These are phyloP conservation scores for Torymus texanus DNA, from an alignment of 2,888 invertebrate species.

Conservation along the genomic window DNA sequence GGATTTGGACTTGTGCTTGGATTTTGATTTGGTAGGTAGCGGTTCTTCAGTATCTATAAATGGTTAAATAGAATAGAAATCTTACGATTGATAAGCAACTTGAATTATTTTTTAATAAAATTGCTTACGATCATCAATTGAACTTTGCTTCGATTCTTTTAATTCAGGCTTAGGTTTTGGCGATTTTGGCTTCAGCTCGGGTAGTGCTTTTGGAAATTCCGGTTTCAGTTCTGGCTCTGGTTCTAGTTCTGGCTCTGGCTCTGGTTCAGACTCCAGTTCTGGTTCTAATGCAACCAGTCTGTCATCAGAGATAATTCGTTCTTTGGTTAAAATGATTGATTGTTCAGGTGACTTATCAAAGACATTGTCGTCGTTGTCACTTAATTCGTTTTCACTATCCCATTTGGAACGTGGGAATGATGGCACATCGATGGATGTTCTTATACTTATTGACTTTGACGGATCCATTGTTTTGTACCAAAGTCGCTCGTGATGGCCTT, in stretches of 20 bases:
- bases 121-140: constrained; percentile 37
- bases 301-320: neutral
- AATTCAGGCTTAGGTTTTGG: constrained; percentile 27
- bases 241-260: constrained; percentile 3
- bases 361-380: constrained; percentile 53
- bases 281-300: neutral
- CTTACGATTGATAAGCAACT: too few relatives aligned
- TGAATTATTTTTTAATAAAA: neutral
- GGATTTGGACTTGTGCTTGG: constrained; percentile 37
- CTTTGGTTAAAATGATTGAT: constrained; percentile 34
- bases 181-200: neutral
- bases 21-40: constrained; percentile 14
- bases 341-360: constrained; percentile 37
- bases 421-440: constrained; percentile 62
- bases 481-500: constrained; percentile 61
- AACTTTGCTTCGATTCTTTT: constrained; percentile 29
- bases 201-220: too few relatives aligned
- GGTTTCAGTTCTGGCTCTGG: constrained; percentile 2
- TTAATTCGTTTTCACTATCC: constrained; percentile 71
- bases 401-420: constrained; percentile 70
- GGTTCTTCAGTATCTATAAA: constrained; percentile 38
- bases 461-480: constrained; percentile 67
- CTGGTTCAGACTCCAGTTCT: constrained; percentile 25
- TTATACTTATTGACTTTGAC: constrained; percentile 56
- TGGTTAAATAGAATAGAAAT: neutral